Conservation (phyloP, 2,888 invertebrate species). For the Dicycla oo region DNA sequence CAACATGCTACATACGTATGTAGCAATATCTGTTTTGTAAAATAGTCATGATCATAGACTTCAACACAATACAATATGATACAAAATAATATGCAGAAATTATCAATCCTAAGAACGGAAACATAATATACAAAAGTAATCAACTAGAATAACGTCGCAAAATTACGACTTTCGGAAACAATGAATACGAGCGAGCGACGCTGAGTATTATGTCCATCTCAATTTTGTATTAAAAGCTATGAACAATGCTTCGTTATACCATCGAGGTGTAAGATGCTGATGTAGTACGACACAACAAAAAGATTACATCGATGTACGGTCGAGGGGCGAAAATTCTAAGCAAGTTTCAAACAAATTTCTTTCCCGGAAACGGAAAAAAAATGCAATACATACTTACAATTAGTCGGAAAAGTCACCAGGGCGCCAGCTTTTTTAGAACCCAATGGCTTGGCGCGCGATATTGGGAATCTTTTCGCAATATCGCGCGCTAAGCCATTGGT, state of each 20-base stretch:
- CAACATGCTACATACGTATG: too few species aligned
- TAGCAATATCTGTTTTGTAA: too few species aligned
- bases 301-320: neutral
- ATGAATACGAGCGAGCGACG: conserved; percentile 3
- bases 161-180: conserved; percentile 43
- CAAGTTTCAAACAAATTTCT: neutral
- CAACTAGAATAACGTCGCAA: conserved; percentile 3
- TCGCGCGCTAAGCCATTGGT: too few species aligned
- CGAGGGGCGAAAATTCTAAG: too few species aligned
- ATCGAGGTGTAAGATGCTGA: neutral
- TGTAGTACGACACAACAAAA: neutral
- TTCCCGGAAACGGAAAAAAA: too few species aligned
- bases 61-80: too few species aligned
- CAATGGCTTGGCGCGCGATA: too few species aligned
- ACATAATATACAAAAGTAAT: conserved; percentile 24
- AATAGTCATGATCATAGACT: too few species aligned
- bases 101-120: conserved; percentile 4
- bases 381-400: too few species aligned
- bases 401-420: too few species aligned
- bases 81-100: conserved; percentile 15
- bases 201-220: conserved; percentile 4
- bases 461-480: too few species aligned
- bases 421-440: too few species aligned
- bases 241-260: neutral
- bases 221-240: conserved; percentile 1